Base-by-base conservation (phyloP, 2,113 vertebrate species). In the Glaucidium brasilianum region DNA sequence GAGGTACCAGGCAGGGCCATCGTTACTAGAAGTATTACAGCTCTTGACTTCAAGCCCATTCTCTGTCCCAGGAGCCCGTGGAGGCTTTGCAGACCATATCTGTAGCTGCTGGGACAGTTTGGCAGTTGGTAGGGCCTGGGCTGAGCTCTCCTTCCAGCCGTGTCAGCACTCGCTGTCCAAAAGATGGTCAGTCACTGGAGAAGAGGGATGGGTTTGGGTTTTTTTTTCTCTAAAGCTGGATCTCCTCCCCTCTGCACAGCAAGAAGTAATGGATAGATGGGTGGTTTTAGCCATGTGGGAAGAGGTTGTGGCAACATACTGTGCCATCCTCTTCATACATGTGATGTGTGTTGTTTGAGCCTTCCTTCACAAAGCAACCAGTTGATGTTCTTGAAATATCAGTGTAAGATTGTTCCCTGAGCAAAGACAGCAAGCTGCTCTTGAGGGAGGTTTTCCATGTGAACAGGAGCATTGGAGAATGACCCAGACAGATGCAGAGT, bases 201-300 rank as follows among this genome's bases (percentile, higher is more conserved):
- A 37, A 26, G 26, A 66, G 20, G 9, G 41, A n/a, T 11, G 9
- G 25, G n/a, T n/a, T n/a, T n/a, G n/a, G n/a, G n/a, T n/a, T n/a
- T 39, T 9, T 43, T 75, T 82, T 80, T 71, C 41, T 69, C 52
- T 39, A 1, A 19, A 75, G 55, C 16, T 78, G 25, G 14, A 50
- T 41, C 35, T 71, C 67, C 10, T 88, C 19, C 37, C 9, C 22
- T 50, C 17, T 50, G 27, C 58, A 9, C 17, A 59, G 15, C 14
- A 22, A 34, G 43, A 59, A 27, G 10, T 71, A 5, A 59, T 47
- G 23, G 34, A 8, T 10, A 25, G 50, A 11, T 59, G 5, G 15
- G 8, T 0, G 0, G 30, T 3, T 49, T 39, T 47, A 71, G 27
- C 45, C 15, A 2, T 0, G 0, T 11, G 10, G 59, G 32, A 15